Percentiles rank a stretch among this genome's conserved stretches.
Conservation (phyloP, 2,888 invertebrate genomes). For the Diarsia mendica region DNA sequence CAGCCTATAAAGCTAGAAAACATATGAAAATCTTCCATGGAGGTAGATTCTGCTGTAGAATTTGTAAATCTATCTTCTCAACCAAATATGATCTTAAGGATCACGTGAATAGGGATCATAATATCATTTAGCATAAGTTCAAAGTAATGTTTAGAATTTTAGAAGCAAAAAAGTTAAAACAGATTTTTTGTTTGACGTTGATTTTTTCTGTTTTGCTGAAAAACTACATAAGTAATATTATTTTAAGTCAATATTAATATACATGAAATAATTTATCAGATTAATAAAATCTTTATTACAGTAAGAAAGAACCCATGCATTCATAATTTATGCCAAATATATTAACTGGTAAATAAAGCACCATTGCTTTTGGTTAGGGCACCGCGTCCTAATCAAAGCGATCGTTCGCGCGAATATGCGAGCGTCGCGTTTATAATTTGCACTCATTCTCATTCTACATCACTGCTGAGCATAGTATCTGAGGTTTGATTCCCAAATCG, state of each 20-base stretch:
- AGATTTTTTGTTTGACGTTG: slow-evolving; percentile 2
- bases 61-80: slow-evolving; percentile 78
- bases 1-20: slow-evolving; percentile 71
- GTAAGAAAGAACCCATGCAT: slow-evolving; percentile 2
- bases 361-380: neutral
- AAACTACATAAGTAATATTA: slow-evolving; percentile 10
- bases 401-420: neutral
- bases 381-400: neutral
- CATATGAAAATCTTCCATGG: slow-evolving; percentile 83
- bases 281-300: neutral
- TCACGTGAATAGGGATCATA: slow-evolving; percentile 78
- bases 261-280: slow-evolving; percentile 19
- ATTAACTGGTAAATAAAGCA: neutral
- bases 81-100: slow-evolving; percentile 77
- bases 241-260: slow-evolving; percentile 13
- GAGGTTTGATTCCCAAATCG: no score
- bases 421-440: neutral
- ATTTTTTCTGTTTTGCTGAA: slow-evolving; percentile 3
- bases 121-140: slow-evolving; percentile 71
- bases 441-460: neutral
- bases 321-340: slow-evolving; percentile 16
- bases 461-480: neutral
- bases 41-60: slow-evolving; percentile 79
- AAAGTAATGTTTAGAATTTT: slow-evolving; percentile 18
- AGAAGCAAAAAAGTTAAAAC: slow-evolving; percentile 2